Base-by-base conservation (phyloP, 2,113 vertebrate genomes). In the Stegostoma tigrinum region DNA sequence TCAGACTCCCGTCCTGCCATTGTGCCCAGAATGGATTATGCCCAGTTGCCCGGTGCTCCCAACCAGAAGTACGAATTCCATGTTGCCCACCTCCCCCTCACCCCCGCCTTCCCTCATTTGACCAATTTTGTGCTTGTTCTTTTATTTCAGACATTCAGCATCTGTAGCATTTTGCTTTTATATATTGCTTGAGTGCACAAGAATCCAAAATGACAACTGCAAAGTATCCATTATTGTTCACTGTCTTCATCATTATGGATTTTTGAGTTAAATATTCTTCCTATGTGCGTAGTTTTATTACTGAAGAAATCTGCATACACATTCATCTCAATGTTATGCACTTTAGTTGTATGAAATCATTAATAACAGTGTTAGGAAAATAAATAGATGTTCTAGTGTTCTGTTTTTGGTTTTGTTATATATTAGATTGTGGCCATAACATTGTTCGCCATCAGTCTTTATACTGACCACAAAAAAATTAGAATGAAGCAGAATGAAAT, bases 401-500 rank as follows among this genome's bases (percentile, higher is more conserved):
- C 38, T 61, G 87, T 61, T 91, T 61, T 91, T 34, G 30, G 38
- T 61, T 91, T 91, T 64, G 55, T n/a, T 27, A 19, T 30, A 91
- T 15, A n/a, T 27, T 83, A 14, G 52, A 34, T 2, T 64, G 19
- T 5, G 19, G n/a, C 52, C 45, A 42, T 19, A 38, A 21, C 89
- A 64, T 93, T 70, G 27, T 94, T 68, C 64, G 27, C 23, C 19
- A 10, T 68, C 64, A 24, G 42, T 45, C 5, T 94, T 42, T 42
- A 23, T 45, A 55, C 42, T 34, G 68, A 30, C 45, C 67, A 95
- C 67, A 95, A 95, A 95, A 48, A 72, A 72, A 95, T 45, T 45
- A 30, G 23, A 90, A 90, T 52, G 6, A 90, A 90, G 87, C 87
- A 45, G 94, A 95, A 95, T 95, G 17, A 95, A 95, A 75, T 95